Evolutionary conservation across 2,888 invertebrate species (phyloP).

Genomic region (Hymenopus coronatus): DNA sequence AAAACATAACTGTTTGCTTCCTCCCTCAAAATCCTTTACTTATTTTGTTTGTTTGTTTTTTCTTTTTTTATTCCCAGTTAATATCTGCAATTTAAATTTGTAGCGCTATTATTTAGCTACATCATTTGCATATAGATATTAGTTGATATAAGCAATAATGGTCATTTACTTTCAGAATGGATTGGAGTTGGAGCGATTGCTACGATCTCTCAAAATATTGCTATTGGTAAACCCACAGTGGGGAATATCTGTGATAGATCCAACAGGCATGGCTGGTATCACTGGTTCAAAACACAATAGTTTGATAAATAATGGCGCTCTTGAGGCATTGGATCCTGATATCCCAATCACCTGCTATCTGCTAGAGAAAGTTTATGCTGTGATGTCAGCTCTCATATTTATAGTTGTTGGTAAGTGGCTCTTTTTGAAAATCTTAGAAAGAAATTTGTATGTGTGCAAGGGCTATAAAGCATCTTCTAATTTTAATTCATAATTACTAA

Average conservation of each 20-base stretch:
- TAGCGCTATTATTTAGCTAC: too few relatives aligned
- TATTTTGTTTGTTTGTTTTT: not conserved
- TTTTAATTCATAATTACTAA: too few relatives aligned
- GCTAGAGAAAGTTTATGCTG: constrained; percentile 1
- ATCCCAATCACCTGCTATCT: constrained; percentile 25
- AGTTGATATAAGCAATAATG: not conserved
- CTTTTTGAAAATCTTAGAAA: not conserved
- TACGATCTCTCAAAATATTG: constrained; percentile 56
- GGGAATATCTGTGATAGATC: constrained; percentile 58
- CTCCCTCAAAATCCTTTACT: too few relatives aligned
- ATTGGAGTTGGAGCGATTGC: not conserved
- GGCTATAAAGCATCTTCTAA: too few relatives aligned
- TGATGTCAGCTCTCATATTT: not conserved
- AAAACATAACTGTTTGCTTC: too few relatives aligned
- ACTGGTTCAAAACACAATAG: not conserved
- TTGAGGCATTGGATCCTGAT: constrained; percentile 5
- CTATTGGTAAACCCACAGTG: constrained; percentile 69
- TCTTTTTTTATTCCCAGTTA: not conserved
- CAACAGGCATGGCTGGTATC: not conserved
- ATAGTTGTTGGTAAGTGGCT: constrained; percentile 15
- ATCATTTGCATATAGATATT: too few relatives aligned
- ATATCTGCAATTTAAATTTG: not conserved
- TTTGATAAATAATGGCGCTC: constrained; percentile 11
- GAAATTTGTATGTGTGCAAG: too few relatives aligned
- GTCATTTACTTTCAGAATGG: not conserved